Base-by-base conservation (phyloP, 2,888 invertebrate species). In the Polyommatus iphigenia region DNA sequence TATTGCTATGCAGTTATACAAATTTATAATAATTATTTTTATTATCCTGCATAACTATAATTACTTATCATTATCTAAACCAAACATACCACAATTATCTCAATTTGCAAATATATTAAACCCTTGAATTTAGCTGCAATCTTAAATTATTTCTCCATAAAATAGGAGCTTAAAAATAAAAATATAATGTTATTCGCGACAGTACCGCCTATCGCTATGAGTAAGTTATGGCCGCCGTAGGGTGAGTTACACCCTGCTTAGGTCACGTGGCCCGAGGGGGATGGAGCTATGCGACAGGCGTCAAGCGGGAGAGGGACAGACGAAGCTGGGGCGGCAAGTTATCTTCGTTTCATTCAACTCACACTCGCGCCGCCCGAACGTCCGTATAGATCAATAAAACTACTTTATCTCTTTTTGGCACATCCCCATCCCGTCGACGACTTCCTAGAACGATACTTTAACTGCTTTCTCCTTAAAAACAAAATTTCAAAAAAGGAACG, bases 391-490 rank as follows among this genome's bases (percentile, higher is more conserved):
- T 94, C 94, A 94, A 94, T 94, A 94, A 94, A 94, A 94, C 94
- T 94, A 94, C 94, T 94, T 94, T 94, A 94, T 94, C 94, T 94
- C 94, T 94, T 94, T 94, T 94, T 94, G 94, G 94, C 94, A 94
- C 94, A 93, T 94, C 92, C 94, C 92, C 91, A 90, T 91, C 90
- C 90, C 90, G 90, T 89, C 89, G 89, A 86, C 88, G 89, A 90
- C 91, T 93, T 93, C 92, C 91, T 91, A 89, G 90, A 92, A 92
- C 87, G 90, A 90, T 89, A 90, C 91, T 87, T 85, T 85, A 84
- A 86, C 85, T 87, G 87, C 88, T 92, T 91, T 90, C 88, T 89
- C 84, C 85, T 86, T 83, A 85, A 85, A 86, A 85, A 86, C 79
- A 79, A 79, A 81, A 81, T 81, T 78, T 78, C 76, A 29, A 78